phyloP scores from a whole-genome alignment of 53 echinoderm and acorn worm genomes.

The Hippasteria phrygiana region DNA sequence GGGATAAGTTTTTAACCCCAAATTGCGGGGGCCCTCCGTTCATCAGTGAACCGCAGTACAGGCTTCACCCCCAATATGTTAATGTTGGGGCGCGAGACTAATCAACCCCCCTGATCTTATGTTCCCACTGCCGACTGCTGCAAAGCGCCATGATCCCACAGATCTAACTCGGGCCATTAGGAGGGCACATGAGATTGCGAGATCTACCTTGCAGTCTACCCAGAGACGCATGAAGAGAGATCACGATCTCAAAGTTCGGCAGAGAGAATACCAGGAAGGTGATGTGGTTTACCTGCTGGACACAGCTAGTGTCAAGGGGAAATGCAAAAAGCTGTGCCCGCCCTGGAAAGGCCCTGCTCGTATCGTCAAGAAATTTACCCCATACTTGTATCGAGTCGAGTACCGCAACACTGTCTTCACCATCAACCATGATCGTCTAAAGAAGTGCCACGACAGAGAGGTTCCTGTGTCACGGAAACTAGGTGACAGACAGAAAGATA shows the following conservation, averaged over 20 bases:
- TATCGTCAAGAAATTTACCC: conserved; percentile 22
- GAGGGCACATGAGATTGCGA: conserved; percentile 30
- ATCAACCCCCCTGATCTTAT: conserved; percentile 26
- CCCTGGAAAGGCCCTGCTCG: conserved; percentile 51
- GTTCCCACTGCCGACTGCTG: conserved; percentile 1
- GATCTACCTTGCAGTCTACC: background rate
- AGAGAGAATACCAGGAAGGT: background rate
- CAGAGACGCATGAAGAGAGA: too few relatives aligned
- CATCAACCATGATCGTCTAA: conserved; percentile 41
- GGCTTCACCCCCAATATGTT: conserved; percentile 50
- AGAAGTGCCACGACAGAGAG: conserved; percentile 29
- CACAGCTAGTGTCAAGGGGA: conserved; percentile 33
- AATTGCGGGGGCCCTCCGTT: conserved; percentile 30
- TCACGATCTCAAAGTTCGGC: background rate
- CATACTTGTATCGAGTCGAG: conserved; percentile 38
- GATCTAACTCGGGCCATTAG: background rate
- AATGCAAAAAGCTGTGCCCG: conserved; percentile 28
- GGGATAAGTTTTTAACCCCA: conserved; percentile 48
- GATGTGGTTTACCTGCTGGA: conserved; percentile 40
- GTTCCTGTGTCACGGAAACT: background rate
- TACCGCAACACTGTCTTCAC: conserved; percentile 26
- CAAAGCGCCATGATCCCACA: background rate
- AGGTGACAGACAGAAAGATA: background rate
- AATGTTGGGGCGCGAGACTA: conserved; percentile 40
- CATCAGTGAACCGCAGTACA: conserved; percentile 35